These are phyloP conservation scores for Cynopterus sphinx DNA, from an alignment of 2,797 vertebrate species.

Conservation along the genomic window DNA sequence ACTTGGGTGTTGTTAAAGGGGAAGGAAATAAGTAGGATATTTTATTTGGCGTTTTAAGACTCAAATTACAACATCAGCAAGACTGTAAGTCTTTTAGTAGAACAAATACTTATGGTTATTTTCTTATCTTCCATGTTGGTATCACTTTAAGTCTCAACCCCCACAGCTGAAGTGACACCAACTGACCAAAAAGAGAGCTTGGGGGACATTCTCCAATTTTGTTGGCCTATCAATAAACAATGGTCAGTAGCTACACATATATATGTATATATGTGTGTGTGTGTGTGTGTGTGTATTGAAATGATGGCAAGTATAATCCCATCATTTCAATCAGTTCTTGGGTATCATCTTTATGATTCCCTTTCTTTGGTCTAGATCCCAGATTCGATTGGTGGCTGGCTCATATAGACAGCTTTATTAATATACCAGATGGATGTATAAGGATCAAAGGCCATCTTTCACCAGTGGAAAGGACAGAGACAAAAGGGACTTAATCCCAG, in stretches of 20 bases:
- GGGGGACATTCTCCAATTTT: constrained; percentile 9
- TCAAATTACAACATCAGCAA: constrained; percentile 2
- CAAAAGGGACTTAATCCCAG: background rate
- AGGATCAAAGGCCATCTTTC: constrained; percentile 13
- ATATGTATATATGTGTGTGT: background rate
- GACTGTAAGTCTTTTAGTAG: constrained; percentile 24
- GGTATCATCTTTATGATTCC: background rate
- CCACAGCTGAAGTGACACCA: background rate
- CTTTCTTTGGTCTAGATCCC: constrained; percentile 23
- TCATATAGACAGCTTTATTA: background rate
- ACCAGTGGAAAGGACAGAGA: background rate
- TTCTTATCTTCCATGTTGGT: background rate
- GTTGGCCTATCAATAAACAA: background rate
- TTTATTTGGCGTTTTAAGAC: constrained; percentile 47
- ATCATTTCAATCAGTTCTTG: constrained; percentile 15
- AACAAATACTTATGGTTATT: background rate
- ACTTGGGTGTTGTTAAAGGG: constrained; percentile 2
- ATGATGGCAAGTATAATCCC: background rate
- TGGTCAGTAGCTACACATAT: background rate
- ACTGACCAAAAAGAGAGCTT: background rate
- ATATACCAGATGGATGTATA: background rate
- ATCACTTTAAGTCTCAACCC: constrained; percentile 15
- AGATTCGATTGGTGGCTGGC: background rate
- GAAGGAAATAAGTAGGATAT: constrained; percentile 21
- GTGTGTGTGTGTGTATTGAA: no score